phyloP scores from a whole-genome alignment of 2,888 invertebrate species.

The Ochropleura leucogaster region DNA sequence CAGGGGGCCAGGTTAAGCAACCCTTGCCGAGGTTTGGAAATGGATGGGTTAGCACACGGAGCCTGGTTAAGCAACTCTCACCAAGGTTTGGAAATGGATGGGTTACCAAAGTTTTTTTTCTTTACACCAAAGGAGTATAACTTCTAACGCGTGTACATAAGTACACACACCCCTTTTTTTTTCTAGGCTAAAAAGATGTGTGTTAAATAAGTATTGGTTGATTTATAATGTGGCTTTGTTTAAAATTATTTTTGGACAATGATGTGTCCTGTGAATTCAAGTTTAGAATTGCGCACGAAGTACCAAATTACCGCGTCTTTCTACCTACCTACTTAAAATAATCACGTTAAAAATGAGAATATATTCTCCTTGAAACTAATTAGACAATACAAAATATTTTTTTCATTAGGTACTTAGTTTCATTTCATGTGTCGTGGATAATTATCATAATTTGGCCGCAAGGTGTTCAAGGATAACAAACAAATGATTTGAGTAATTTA shows the following conservation, averaged over 20 bases:
- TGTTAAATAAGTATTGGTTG: background rate
- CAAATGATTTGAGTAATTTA: slow-evolving; percentile 38
- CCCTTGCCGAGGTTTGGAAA: too few relatives aligned
- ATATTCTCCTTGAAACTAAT: slow-evolving; percentile 51
- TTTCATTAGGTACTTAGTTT: slow-evolving; percentile 24
- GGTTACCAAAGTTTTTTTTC: too few relatives aligned
- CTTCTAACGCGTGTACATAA: too few relatives aligned
- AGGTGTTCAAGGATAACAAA: slow-evolving; percentile 51
- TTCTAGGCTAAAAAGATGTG: background rate
- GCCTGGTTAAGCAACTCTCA: too few relatives aligned
- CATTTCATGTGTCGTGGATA: slow-evolving; percentile 17
- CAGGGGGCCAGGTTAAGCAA: too few relatives aligned
- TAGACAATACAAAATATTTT: slow-evolving; percentile 33
- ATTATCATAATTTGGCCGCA: slow-evolving; percentile 51
- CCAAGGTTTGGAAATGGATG: too few relatives aligned
- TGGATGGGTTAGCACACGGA: too few relatives aligned
- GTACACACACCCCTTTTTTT: too few relatives aligned
- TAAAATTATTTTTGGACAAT: slow-evolving; percentile 11
- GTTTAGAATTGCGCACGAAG: slow-evolving; percentile 1
- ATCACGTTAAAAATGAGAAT: slow-evolving; percentile 10
- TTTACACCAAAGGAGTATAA: too few relatives aligned
- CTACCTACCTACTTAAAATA: background rate
- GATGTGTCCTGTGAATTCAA: slow-evolving; percentile 5
- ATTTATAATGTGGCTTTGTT: slow-evolving; percentile 4
- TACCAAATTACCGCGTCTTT: background rate